A percentile compares a stretch with the other conserved stretches of the same genome.
phyloP scores from a whole-genome alignment of 2,888 invertebrate species.

The Furcula furcula region DNA sequence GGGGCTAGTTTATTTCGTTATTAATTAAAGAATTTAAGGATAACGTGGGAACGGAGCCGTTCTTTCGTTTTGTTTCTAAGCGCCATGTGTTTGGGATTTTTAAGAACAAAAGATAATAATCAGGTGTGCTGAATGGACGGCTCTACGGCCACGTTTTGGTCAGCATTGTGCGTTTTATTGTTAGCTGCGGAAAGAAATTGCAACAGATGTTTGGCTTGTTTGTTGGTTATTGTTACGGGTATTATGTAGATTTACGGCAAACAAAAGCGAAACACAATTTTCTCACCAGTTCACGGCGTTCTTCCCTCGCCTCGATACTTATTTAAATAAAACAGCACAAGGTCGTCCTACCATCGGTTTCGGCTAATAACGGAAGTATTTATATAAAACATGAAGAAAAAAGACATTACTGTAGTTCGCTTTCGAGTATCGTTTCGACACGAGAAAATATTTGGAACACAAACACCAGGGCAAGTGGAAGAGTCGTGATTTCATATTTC shows the following conservation, averaged over 20 bases:
- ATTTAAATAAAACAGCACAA: slow-evolving; percentile 54
- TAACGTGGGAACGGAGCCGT: slow-evolving; percentile 68
- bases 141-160: slow-evolving; percentile 48
- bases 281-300: slow-evolving; percentile 27
- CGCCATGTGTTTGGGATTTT: slow-evolving; percentile 64
- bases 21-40: slow-evolving; percentile 70
- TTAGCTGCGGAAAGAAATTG: slow-evolving; percentile 44
- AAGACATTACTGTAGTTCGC: slow-evolving; percentile 50
- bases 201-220: slow-evolving; percentile 60
- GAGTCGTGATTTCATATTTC: slow-evolving; percentile 82
- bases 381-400: slow-evolving; percentile 49
- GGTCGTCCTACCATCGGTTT: slow-evolving; percentile 44
- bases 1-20: slow-evolving; percentile 62
- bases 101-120: slow-evolving; percentile 60
- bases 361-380: slow-evolving; percentile 56
- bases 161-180: slow-evolving; percentile 56
- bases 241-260: slow-evolving; percentile 30
- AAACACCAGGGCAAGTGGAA: slow-evolving; percentile 70
- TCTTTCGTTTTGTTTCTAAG: slow-evolving; percentile 45
- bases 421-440: slow-evolving; percentile 67
- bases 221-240: slow-evolving; percentile 43
- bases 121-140: slow-evolving; percentile 49
- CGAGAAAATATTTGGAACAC: slow-evolving; percentile 76
- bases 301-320: slow-evolving; percentile 24
- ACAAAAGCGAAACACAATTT: slow-evolving; percentile 37